Percentiles rank a stretch among this genome's conserved stretches.
phyloP scores from a whole-genome alignment of 2,797 vertebrate genomes.

The Sandelia bainsii region DNA sequence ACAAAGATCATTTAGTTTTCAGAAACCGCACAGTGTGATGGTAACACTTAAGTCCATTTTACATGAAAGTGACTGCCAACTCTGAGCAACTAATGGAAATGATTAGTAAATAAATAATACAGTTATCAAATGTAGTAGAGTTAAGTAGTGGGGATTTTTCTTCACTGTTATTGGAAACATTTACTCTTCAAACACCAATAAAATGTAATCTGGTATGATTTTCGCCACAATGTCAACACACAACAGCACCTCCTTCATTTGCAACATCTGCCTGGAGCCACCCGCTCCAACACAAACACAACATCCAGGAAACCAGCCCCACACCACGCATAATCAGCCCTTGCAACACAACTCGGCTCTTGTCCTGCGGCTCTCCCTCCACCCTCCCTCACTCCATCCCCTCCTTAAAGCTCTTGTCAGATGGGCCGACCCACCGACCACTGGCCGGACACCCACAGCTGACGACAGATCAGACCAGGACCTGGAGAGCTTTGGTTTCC shows the following conservation, averaged over 20 bases:
- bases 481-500: conserved; percentile 55
- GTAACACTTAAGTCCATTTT: conserved; percentile 13
- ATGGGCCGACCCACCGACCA: conserved; percentile 63
- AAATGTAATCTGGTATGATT: conserved; percentile 55
- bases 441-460: conserved; percentile 59
- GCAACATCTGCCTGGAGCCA: conserved; percentile 83
- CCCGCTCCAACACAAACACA: conserved; percentile 83
- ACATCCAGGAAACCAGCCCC: conserved; percentile 72
- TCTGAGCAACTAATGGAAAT: conserved; percentile 11
- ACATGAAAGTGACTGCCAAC: conserved; percentile 1
- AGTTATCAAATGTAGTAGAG: conserved; percentile 8
- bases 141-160: conserved; percentile 17
- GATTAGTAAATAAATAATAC: conserved; percentile 14
- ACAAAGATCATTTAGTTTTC: conserved; percentile 14
- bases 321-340: conserved; percentile 75
- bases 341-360: conserved; percentile 77
- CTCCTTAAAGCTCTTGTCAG: conserved; percentile 66
- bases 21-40: conserved; percentile 17
- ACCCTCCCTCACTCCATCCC: conserved; percentile 51
- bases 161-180: conserved; percentile 38
- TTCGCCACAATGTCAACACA: conserved; percentile 65
- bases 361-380: conserved; percentile 67
- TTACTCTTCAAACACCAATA: conserved; percentile 54
- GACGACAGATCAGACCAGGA: conserved; percentile 66
- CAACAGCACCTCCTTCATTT: conserved; percentile 78